Percentiles rank a stretch among this genome's conserved stretches.
Conservation (phyloP, 2,797 vertebrate genomes). For the Cossypha dichroa region DNA sequence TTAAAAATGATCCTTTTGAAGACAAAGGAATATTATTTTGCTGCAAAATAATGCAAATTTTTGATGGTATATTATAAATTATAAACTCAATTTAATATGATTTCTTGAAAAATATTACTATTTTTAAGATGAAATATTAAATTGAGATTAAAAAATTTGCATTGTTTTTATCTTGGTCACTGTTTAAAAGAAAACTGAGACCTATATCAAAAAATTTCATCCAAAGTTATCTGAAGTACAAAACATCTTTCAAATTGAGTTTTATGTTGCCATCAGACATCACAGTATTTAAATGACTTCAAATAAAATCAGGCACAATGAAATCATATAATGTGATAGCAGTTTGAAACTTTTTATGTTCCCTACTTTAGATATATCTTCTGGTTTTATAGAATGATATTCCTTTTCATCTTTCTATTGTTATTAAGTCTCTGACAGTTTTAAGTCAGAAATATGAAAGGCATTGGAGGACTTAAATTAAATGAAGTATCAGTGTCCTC, state of each 20-base stretch:
- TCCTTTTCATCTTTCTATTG: not conserved
- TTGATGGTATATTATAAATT: not conserved
- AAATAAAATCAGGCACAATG: not conserved
- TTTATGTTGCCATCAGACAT: not conserved
- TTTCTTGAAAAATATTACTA: not conserved
- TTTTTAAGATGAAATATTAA: not conserved
- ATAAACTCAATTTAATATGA: not conserved
- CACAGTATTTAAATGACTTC: not conserved
- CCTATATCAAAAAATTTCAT: not conserved
- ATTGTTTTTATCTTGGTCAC: not conserved
- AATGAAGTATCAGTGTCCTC: not conserved
- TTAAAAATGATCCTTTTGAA: not conserved
- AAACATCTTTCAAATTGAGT: not conserved
- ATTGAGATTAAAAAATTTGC: fast-evolving
- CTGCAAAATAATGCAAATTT: not conserved
- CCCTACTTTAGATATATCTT: not conserved
- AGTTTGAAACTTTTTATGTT: not conserved
- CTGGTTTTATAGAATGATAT: not conserved
- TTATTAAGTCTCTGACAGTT: not conserved
- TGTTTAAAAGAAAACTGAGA: not conserved
- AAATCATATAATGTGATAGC: not conserved
- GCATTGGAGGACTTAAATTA: not conserved
- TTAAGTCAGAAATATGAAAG: not conserved
- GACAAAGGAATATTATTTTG: not conserved
- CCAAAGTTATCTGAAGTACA: not conserved